These are phyloP conservation scores for Stenolophus ochropezus DNA, from an alignment of 2,888 invertebrate species.

Conservation along the genomic window DNA sequence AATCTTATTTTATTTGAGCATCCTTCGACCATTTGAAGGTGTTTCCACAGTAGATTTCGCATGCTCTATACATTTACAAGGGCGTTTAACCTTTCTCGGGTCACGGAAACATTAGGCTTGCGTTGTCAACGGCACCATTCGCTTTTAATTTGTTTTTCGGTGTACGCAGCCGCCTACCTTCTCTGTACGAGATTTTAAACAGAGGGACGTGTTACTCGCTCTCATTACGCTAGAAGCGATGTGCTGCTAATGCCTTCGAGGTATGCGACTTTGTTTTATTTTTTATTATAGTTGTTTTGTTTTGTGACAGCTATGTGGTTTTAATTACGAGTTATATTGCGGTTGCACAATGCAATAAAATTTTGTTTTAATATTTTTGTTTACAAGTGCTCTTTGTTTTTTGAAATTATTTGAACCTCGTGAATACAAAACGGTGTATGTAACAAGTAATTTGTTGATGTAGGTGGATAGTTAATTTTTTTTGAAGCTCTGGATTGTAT, in stretches of 20 bases:
- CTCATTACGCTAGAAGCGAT: constrained; percentile 17
- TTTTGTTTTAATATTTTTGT: constrained; percentile 8
- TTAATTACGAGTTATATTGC: constrained; percentile 31
- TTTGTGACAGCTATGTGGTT: constrained; percentile 23
- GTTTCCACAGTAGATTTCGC: not conserved
- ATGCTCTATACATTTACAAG: not conserved
- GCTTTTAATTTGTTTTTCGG: constrained; percentile 55
- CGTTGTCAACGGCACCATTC: constrained; percentile 51
- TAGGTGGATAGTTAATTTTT: no score
- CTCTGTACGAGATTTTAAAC: constrained; percentile 54
- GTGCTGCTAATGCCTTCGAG: constrained; percentile 23
- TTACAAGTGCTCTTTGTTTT: not conserved
- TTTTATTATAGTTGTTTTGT: constrained; percentile 34
- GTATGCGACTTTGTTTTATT: constrained; percentile 28
- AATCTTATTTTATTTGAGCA: no score
- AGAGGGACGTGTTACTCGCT: constrained; percentile 42
- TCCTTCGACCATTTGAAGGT: not conserved
- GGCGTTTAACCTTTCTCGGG: constrained; percentile 31
- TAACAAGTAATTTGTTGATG: no score
- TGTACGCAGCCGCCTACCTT: constrained; percentile 2
- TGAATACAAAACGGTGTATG: no score
- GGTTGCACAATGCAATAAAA: not conserved
- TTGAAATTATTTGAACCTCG: no score
- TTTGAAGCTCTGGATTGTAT: no score
- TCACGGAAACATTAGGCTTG: constrained; percentile 33